A percentile compares a stretch with the other conserved stretches of the same genome.
phyloP scores from a whole-genome alignment of 2,797 vertebrate species.

The Lithobates sylvaticus region DNA sequence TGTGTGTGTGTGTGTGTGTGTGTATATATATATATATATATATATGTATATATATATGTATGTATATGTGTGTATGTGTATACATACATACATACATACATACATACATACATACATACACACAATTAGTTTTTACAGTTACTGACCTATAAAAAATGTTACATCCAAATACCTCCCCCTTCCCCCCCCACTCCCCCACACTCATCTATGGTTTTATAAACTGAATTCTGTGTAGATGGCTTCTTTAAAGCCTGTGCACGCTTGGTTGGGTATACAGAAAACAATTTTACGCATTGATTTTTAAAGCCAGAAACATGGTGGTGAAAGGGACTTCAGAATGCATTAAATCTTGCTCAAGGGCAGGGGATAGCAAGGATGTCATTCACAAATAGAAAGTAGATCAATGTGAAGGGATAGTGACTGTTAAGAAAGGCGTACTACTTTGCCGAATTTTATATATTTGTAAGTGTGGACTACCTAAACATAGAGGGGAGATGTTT shows the following conservation, averaged over 20 bases:
- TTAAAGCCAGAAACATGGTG: slow-evolving; percentile 25
- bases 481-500: too few relatives aligned
- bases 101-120: too few relatives aligned
- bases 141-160: too few relatives aligned
- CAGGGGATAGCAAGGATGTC: slow-evolving; percentile 39
- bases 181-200: too few relatives aligned
- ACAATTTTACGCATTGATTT: slow-evolving; percentile 36
- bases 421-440: slow-evolving; percentile 8
- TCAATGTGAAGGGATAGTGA: slow-evolving; percentile 22
- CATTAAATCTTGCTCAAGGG: slow-evolving; percentile 42
- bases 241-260: slow-evolving; percentile 13
- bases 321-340: slow-evolving; percentile 35
- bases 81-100: too few relatives aligned
- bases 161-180: too few relatives aligned
- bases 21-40: too few relatives aligned
- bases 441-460: background rate
- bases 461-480: too few relatives aligned
- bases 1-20: too few relatives aligned
- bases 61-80: too few relatives aligned
- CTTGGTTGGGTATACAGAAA: slow-evolving; percentile 17
- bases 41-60: too few relatives aligned
- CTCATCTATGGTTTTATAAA: background rate
- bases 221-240: background rate
- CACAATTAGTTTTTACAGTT: too few relatives aligned
- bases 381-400: slow-evolving; percentile 39